These are phyloP conservation scores for Odontomachus brunneus DNA, from an alignment of 1,140 invertebrate species.

Conservation along the genomic window DNA sequence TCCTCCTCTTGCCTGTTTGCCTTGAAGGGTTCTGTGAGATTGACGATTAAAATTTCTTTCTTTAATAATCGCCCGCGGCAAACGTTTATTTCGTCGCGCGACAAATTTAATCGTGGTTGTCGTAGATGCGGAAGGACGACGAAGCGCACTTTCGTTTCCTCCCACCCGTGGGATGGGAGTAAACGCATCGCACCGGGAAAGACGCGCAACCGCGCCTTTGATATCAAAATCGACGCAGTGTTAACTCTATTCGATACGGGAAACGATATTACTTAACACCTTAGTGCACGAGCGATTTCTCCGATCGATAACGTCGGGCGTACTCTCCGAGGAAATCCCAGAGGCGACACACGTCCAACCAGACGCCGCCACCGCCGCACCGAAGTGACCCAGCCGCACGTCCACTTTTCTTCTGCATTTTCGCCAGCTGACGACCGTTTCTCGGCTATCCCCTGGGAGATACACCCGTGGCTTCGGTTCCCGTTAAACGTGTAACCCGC, in stretches of 20 bases:
- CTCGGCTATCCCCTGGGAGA: conserved; percentile 44
- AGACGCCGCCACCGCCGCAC: not conserved
- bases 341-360: conserved; percentile 57
- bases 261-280: conserved; percentile 64
- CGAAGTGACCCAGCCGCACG: conserved; percentile 15
- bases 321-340: conserved; percentile 55
- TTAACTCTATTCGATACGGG: not conserved
- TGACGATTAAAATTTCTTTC: not conserved
- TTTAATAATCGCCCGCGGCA: not conserved
- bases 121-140: not conserved
- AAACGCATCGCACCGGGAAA: not conserved
- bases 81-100: too few relatives aligned
- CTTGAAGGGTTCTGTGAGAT: not conserved
- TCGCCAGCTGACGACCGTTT: conserved; percentile 68
- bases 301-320: conserved; percentile 62
- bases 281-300: conserved; percentile 40
- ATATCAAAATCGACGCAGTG: not conserved
- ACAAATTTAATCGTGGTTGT: not conserved
- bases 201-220: not conserved
- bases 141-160: not conserved
- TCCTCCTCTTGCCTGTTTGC: not conserved
- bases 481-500: conserved; percentile 62
- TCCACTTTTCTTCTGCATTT: conserved; percentile 69
- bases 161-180: not conserved
- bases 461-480: conserved; percentile 28